These are phyloP conservation scores for Hippocampus zosterae DNA, from an alignment of 2,113 vertebrate species.

Conservation along the genomic window DNA sequence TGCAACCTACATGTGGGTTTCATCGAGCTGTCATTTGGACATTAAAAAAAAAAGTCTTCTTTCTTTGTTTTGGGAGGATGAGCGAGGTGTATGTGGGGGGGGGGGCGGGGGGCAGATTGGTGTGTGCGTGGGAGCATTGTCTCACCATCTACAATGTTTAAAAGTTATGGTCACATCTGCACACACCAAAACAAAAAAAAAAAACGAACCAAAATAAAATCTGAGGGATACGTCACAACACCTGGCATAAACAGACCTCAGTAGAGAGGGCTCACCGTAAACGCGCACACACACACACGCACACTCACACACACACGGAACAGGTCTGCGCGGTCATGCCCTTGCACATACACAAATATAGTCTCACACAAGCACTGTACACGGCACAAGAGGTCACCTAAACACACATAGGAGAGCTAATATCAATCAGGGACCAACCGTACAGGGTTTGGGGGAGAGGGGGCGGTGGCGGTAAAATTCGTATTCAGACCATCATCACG, in stretches of 20 bases:
- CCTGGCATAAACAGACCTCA: constrained; percentile 94
- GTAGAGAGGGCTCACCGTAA: constrained; percentile 80
- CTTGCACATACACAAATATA: constrained; percentile 86
- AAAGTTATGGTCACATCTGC: constrained; percentile 83
- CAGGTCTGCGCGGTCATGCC: constrained; percentile 53
- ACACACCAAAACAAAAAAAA: constrained; percentile 75
- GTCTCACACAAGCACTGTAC: constrained; percentile 97
- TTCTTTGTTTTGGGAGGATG: constrained; percentile 61
- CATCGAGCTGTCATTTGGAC: constrained; percentile 40
- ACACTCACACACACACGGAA: constrained; percentile 43
- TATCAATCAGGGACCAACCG: constrained; percentile 71
- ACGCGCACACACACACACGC: constrained; percentile 71
- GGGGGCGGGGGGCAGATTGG: constrained; percentile 17
- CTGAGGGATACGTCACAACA: constrained; percentile 93
- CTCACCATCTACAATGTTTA: constrained; percentile 72
- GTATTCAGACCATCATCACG: constrained; percentile 47
- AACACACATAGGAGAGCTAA: constrained; percentile 84
- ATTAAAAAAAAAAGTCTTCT: constrained; percentile 20
- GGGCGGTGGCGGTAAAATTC: constrained; percentile 64
- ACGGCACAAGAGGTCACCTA: constrained; percentile 92
- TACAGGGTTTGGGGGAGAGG: constrained; percentile 68
- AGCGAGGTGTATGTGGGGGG: too few relatives aligned
- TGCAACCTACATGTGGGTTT: constrained; percentile 62
- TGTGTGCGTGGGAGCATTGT: background rate
- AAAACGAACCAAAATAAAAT: constrained; percentile 34